Conservation (phyloP, 1,140 invertebrate genomes). For the Lucilia sericata region DNA sequence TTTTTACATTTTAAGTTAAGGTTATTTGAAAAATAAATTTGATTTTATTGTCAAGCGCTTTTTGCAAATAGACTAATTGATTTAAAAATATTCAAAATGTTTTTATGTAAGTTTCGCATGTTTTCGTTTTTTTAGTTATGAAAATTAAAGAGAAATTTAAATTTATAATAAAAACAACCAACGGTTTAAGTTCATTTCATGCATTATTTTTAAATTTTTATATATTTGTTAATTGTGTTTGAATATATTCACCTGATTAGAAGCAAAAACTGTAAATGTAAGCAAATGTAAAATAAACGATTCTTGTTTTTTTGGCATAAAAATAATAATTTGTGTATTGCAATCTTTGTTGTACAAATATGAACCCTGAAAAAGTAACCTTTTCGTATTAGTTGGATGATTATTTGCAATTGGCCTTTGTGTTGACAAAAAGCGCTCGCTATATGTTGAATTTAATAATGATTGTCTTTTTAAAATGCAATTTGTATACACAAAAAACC, state of each 20-base stretch:
- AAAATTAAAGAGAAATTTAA: slow-evolving; percentile 25
- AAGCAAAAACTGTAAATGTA: neutral
- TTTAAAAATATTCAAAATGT: slow-evolving; percentile 48
- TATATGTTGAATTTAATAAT: slow-evolving; percentile 51
- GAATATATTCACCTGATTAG: slow-evolving; percentile 5
- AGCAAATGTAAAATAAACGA: slow-evolving; percentile 24
- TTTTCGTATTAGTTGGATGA: slow-evolving; percentile 68
- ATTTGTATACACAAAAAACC: slow-evolving; percentile 48
- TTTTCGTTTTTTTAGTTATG: slow-evolving; percentile 47
- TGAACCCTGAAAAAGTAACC: slow-evolving; percentile 52
- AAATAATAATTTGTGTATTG: slow-evolving; percentile 39
- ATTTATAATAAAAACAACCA: neutral
- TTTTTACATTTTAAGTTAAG: slow-evolving; percentile 33
- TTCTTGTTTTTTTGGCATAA: slow-evolving; percentile 1
- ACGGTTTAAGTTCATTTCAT: neutral
- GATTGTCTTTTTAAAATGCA: slow-evolving; percentile 50
- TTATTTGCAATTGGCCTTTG: slow-evolving; percentile 69
- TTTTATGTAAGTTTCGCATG: slow-evolving; percentile 48
- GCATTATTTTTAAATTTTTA: slow-evolving; percentile 18
- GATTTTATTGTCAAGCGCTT: slow-evolving; percentile 64
- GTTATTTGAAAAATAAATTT: slow-evolving; percentile 10
- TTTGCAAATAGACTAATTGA: slow-evolving; percentile 60
- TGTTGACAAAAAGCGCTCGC: slow-evolving; percentile 68
- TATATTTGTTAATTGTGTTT: neutral
- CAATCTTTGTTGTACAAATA: slow-evolving; percentile 37